Base-by-base conservation (phyloP, 2,888 invertebrate species). In the Tupiocoris notatus region DNA sequence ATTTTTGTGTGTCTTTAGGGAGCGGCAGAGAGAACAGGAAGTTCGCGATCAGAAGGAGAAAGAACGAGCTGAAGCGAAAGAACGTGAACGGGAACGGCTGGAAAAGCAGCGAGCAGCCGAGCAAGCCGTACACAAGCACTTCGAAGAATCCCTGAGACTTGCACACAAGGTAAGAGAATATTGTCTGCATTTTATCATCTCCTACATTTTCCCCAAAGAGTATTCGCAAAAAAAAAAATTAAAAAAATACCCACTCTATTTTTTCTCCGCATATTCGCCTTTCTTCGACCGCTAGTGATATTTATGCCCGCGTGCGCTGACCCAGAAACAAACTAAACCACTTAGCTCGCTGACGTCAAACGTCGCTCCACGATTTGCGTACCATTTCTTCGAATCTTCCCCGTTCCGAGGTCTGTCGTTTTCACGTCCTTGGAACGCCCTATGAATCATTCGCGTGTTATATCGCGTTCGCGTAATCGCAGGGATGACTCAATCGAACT, bases 101-200 rank as follows among this genome's bases (percentile, higher is more conserved):
- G 89, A 89, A 80, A 88, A 89, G 84, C 84, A 85, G 79, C 84
- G 86, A 79, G 85, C 86, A 77, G 88, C 88, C 75, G 88, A 89
- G 81, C 88, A 88, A 81, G 90, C 92, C 79, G 92, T 95, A 77
- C 90, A 93, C 82, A 92, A 94, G 85, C 95, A 95, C 86, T 95
- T 95, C 85, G 93, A 93, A 83, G 94, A 94, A 86, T 94, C 94
- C 79, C 87, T 95, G 78, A 81, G 84, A 65, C 86, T 90, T 79
- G 91, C 91, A 62, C 90, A 92, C 86, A 91, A 92, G 89, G 92
- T 92, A 84, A 84, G 84, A 20, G 39, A n/a, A n/a, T n/a, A n/a
- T n/a, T n/a, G n/a, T n/a, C n/a, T n/a, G n/a, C n/a, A n/a, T n/a
- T n/a, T n/a, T n/a, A n/a, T n/a, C n/a, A n/a, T n/a, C n/a, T n/a